Evolutionary conservation across 92 coral and sea anemone genomes (phyloP), one percentile per base, ranked within the genome.

Genomic region (Hydrozoanthus gracilis): DNA sequence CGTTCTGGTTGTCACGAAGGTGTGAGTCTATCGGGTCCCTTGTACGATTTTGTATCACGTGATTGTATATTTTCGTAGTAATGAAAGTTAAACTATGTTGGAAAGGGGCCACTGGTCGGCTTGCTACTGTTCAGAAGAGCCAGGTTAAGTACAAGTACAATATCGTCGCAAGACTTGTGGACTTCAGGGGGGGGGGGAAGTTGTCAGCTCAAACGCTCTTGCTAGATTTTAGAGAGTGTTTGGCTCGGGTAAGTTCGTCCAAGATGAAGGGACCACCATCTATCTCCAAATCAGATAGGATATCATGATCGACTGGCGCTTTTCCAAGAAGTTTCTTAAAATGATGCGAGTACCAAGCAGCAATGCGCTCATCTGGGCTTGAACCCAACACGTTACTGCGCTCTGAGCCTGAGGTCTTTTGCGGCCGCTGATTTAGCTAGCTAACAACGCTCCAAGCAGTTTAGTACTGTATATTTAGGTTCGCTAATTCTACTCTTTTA

Each of bases 321-420:
- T 73, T 55, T n/a, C 90, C 90, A 6, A 87, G 90, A 66, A 82
- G 90, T 20, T 87, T 45, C 77, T 82, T 86, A 51, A 87, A 90
- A 47, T 27, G 0, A 27, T 90, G 93, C 18, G 64, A 65, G 5
- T 75, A 77, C 88, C 89, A 86, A 46, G 52, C 65, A 20, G 9
- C 27, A 39, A 89, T 77, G 69, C 92, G 77, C 55, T 89, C 89
- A 15, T 89, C 92, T 5, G 85, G 86, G 72, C 86, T 76, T 17
- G 85, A 46, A 14, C 89, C 89, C 45, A 27, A 65, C 17, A 86
- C 65, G 4, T 64, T 13, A 39, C 69, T 75, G 44, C 86, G 27
- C 11, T 58, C 79, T 12, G 18, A 17, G 7, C 45, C 79, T 12
- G 18, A 17, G 7, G 83, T 35, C 52, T 69, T 71, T 87, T 79